Evolutionary conservation across 1,140 invertebrate genomes (phyloP).

Genomic region (Drosophila simulans): DNA sequence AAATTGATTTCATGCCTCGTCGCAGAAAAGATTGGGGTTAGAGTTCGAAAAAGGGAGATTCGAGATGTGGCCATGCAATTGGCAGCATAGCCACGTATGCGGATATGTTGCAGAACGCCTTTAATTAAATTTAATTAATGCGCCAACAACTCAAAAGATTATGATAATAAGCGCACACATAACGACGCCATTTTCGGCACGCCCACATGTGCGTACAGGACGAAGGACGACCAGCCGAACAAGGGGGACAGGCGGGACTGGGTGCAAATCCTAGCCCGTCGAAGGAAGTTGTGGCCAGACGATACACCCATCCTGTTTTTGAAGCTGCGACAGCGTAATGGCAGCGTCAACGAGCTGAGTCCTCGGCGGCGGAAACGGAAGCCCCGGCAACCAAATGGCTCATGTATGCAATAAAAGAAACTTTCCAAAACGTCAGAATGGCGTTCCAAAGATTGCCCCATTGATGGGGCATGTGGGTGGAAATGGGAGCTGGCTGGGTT

Average conservation of each 20-base stretch:
- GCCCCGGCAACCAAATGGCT: slow-evolving; percentile 77
- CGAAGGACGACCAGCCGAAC: background rate
- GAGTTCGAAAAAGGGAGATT: background rate
- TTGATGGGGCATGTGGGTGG: slow-evolving; percentile 48
- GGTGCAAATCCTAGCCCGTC: background rate
- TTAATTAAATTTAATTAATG: slow-evolving; percentile 84
- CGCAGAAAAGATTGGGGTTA: slow-evolving; percentile 26
- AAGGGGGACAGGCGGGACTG: background rate
- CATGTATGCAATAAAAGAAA: slow-evolving; percentile 84
- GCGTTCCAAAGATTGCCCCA: slow-evolving; percentile 80
- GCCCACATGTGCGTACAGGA: slow-evolving; percentile 61
- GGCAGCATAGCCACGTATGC: slow-evolving; percentile 67
- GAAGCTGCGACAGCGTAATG: slow-evolving; percentile 72
- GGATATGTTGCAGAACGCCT: slow-evolving; percentile 79
- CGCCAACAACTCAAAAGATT: slow-evolving; percentile 81
- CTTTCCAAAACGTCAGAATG: slow-evolving; percentile 82
- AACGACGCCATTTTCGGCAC: slow-evolving; percentile 69
- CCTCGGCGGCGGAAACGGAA: slow-evolving; percentile 64
- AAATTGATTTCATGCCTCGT: slow-evolving; percentile 66
- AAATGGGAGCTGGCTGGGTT: background rate
- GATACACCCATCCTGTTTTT: slow-evolving; percentile 40
- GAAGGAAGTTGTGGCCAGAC: slow-evolving; percentile 45
- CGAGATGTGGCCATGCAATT: slow-evolving; percentile 55
- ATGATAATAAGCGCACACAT: slow-evolving; percentile 83
- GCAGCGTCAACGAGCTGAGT: slow-evolving; percentile 75